phyloP scores from a whole-genome alignment of 2,113 vertebrate species.

The Varanus komodoensis region DNA sequence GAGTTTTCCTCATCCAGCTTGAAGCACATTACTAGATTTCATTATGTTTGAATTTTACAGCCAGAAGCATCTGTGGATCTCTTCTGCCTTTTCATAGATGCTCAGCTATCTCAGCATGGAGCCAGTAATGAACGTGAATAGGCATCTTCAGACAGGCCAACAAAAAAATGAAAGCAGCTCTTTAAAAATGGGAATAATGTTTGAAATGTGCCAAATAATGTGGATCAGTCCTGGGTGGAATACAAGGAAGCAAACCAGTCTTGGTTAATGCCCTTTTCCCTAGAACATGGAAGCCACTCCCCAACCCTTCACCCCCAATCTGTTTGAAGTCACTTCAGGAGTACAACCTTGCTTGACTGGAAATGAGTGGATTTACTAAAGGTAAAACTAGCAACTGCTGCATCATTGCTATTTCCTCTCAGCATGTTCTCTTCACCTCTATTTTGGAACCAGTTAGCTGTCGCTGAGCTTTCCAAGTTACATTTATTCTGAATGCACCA shows the following conservation, averaged over 20 bases:
- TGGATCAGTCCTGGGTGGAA: constrained; percentile 6
- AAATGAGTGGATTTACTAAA: not conserved
- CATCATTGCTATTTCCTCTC: constrained; percentile 22
- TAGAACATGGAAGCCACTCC: not conserved
- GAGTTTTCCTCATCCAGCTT: constrained; percentile 41
- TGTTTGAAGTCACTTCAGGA: not conserved
- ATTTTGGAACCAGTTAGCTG: not conserved
- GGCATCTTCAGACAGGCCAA: constrained; percentile 5
- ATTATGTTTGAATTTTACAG: constrained; percentile 45
- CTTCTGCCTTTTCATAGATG: constrained; percentile 57
- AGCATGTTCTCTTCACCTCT: not conserved
- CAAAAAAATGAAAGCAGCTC: constrained; percentile 34
- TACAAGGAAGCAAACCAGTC: not conserved
- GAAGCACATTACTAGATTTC: constrained; percentile 50
- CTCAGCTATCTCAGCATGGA: constrained; percentile 49
- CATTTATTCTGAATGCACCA: not conserved
- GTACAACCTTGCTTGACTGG: not conserved
- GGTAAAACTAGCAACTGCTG: constrained; percentile 17
- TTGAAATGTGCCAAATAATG: not conserved
- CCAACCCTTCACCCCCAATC: not conserved
- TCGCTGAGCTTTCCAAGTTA: constrained; percentile 5
- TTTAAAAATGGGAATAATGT: constrained; percentile 39
- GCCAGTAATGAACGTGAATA: constrained; percentile 39
- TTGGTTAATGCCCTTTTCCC: accelerated
- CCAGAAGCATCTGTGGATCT: constrained; percentile 26